Percentiles rank a stretch among this genome's conserved stretches.
phyloP scores from a whole-genome alignment of 1,140 invertebrate species.

The Hylaeus anthracinus region DNA sequence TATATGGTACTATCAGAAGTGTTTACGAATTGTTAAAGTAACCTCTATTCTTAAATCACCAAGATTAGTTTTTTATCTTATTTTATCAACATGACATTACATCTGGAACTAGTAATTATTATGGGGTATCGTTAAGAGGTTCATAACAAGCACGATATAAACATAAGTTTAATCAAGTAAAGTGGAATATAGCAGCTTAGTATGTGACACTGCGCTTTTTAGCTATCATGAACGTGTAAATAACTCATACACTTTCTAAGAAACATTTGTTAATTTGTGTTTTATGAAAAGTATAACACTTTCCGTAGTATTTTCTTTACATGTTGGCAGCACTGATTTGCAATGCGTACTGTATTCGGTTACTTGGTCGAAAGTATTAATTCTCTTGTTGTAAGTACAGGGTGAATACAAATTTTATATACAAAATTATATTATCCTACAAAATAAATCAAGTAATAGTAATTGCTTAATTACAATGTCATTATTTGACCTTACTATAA shows the following conservation, averaged over 20 bases:
- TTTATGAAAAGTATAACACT: slow-evolving; percentile 12
- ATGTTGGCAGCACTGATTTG: slow-evolving; percentile 31
- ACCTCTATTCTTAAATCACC: slow-evolving; percentile 2
- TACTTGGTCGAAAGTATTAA: neutral
- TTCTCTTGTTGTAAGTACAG: neutral
- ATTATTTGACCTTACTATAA: neutral
- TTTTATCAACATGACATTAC: neutral
- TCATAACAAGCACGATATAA: neutral
- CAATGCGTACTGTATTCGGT: neutral
- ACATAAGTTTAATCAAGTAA: neutral
- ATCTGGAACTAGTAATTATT: neutral
- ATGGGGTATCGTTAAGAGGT: neutral
- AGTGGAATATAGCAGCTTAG: neutral
- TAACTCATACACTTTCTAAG: neutral
- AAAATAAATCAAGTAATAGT: neutral
- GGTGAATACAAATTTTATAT: neutral
- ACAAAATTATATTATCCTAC: too few species aligned
- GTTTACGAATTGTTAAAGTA: neutral
- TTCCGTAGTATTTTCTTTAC: neutral
- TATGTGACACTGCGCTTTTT: neutral
- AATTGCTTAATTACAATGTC: neutral
- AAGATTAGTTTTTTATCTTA: neutral
- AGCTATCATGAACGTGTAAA: neutral
- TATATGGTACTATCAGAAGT: neutral
- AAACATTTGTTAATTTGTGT: slow-evolving; percentile 9